Evolutionary conservation across 2,797 vertebrate genomes (phyloP), one percentile per base, ranked within the genome.

Genomic region (Molossus alvarezi): DNA sequence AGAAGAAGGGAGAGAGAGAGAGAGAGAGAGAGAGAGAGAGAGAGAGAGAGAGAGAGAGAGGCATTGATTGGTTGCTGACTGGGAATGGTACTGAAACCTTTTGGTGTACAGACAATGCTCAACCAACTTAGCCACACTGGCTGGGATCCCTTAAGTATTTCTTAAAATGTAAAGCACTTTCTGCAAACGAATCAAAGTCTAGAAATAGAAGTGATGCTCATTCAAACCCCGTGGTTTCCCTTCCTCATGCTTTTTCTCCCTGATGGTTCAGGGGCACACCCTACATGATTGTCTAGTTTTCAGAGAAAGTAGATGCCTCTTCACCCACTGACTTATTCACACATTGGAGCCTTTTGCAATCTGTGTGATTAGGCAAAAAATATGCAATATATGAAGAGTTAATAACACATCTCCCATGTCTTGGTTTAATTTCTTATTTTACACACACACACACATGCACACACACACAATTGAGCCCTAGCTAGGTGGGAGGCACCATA

Each of bases 151-250:
- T 13, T 45, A 69, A 45, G 13, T 15, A 51, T 51, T 85, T 60
- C 81, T 77, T 71, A 45, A 79, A 76, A 71, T 45, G 7, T 33
- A 83, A 90, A 83, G 58, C 33, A 55, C 71, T 90, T 82, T 82
- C 69, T 92, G 23, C 14, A 79, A 13, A 72, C 57, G 7, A n/a
- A 72, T 65, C 58, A 75, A 94, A 90, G 55, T 72, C 55, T 73
- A 64, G 57, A 90, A 60, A 90, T 14, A 29, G 87, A 92, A 80
- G 2, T 91, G 60, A 62, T 25, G 29, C 23, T 53, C 76, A 72
- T 8, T 72, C 45, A 67, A 73, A 75, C 29, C 73, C 25, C 23
- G 27, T 8, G 5, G 51, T 18, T 37, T 15, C 79, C 25, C 64
- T 17, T 67, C 41, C 64, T 88, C 29, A 48, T n/a, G 23, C 72